Percentiles rank a stretch among this genome's conserved stretches.
These are phyloP conservation scores for Arvicanthis niloticus DNA, from an alignment of 2,113 vertebrate genomes.

Conservation along the genomic window DNA sequence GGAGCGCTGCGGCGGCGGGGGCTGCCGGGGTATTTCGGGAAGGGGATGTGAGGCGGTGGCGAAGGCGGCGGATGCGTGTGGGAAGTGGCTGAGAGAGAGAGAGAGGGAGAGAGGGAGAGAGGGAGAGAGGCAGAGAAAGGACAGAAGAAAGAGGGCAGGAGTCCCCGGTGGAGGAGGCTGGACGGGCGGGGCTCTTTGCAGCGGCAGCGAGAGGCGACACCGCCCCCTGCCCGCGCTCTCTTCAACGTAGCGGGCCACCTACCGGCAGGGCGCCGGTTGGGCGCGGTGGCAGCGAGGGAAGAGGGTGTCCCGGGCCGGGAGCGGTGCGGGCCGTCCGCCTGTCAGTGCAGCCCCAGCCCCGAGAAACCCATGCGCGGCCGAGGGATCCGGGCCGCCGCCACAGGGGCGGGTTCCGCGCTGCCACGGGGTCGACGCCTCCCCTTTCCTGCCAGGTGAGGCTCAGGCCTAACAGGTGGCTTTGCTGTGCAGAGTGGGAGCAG, in stretches of 20 bases:
- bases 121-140: conserved; percentile 29
- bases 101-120: background rate
- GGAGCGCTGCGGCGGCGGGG: conserved; percentile 63
- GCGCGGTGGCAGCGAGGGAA: background rate
- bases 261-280: background rate
- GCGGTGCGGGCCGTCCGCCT: background rate
- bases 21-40: conserved; percentile 65
- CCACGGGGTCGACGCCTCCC: conserved; percentile 33
- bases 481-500: background rate
- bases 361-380: conserved; percentile 57
- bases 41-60: conserved; percentile 69
- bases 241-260: conserved; percentile 27
- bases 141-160: conserved; percentile 71
- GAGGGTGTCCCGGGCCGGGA: background rate
- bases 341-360: conserved; percentile 23
- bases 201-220: conserved; percentile 67
- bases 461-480: conserved; percentile 86
- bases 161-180: conserved; percentile 67
- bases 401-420: conserved; percentile 61
- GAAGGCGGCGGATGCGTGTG: conserved; percentile 21
- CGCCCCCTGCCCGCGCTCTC: conserved; percentile 69
- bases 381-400: background rate
- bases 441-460: conserved; percentile 80
- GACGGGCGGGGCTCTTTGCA: conserved; percentile 62
- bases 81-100: background rate